These are phyloP conservation scores for Callosobruchus maculatus DNA, from an alignment of 2,888 invertebrate genomes.

Conservation along the genomic window DNA sequence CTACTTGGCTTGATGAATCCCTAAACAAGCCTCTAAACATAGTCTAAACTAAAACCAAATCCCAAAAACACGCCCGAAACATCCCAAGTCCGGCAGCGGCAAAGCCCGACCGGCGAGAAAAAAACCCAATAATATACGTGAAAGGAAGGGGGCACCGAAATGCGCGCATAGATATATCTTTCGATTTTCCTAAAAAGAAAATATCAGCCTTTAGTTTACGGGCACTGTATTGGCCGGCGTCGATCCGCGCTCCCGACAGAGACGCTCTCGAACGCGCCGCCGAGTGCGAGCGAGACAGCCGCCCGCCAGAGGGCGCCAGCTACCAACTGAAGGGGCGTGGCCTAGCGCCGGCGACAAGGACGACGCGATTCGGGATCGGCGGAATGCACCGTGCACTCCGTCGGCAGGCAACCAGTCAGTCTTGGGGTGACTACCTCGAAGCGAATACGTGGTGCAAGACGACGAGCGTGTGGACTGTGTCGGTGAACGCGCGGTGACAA, in stretches of 20 bases:
- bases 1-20: too few species aligned
- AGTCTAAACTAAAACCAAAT: slow-evolving; percentile 13
- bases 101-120: slow-evolving; percentile 41
- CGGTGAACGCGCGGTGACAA: neutral
- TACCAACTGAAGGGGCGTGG: slow-evolving; percentile 60
- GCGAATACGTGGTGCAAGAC: slow-evolving; percentile 51
- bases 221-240: slow-evolving; percentile 24
- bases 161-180: slow-evolving; percentile 40
- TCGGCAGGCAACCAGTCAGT: slow-evolving; percentile 42
- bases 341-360: slow-evolving; percentile 37
- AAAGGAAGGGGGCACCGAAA: slow-evolving; percentile 39
- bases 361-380: slow-evolving; percentile 33
- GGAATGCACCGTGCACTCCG: slow-evolving; percentile 60
- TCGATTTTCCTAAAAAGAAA: slow-evolving; percentile 52
- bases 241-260: slow-evolving; percentile 13
- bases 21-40: slow-evolving; percentile 7
- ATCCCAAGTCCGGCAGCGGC: neutral
- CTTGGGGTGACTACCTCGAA: slow-evolving; percentile 58
- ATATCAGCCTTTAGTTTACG: slow-evolving; percentile 42
- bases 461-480: slow-evolving; percentile 2
- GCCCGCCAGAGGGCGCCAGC: slow-evolving; percentile 44
- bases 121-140: slow-evolving; percentile 38
- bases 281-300: slow-evolving; percentile 12
- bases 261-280: slow-evolving; percentile 7
- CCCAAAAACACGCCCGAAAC: slow-evolving; percentile 23